Percentiles rank a stretch among this genome's conserved stretches.
Conservation (phyloP, 1,140 invertebrate genomes). For the Drusus annulatus region DNA sequence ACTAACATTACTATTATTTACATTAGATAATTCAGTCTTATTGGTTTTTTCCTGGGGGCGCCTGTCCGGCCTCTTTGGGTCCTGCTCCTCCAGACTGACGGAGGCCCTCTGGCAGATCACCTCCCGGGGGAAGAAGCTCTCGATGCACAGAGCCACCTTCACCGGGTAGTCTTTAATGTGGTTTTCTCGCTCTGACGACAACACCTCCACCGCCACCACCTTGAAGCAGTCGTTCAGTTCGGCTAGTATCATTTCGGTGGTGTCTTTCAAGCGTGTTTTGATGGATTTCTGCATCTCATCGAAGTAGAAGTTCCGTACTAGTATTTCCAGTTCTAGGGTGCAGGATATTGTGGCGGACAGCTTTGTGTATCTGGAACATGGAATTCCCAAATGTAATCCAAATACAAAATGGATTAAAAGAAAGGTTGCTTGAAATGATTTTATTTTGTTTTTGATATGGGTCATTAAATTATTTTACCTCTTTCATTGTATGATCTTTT, state of each 20-base stretch:
- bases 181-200: slow-evolving; percentile 68
- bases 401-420: no score
- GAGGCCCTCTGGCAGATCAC: slow-evolving; percentile 71
- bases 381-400: no score
- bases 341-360: slow-evolving; percentile 85
- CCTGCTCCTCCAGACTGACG: slow-evolving; percentile 70
- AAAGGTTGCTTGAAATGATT: no score
- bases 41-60: slow-evolving; percentile 65
- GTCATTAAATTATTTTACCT: no score
- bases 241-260: slow-evolving; percentile 69
- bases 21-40: slow-evolving; percentile 70
- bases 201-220: slow-evolving; percentile 64
- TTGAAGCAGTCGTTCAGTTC: slow-evolving; percentile 71
- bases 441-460: no score
- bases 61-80: slow-evolving; percentile 61
- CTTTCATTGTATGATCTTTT: no score
- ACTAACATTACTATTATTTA: slow-evolving; percentile 63
- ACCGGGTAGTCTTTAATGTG: slow-evolving; percentile 60
- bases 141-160: slow-evolving; percentile 42
- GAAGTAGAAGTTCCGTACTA: slow-evolving; percentile 82
- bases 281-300: slow-evolving; percentile 83
- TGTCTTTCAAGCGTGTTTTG: slow-evolving; percentile 67
- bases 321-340: slow-evolving; percentile 79
- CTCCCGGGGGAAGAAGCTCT: slow-evolving; percentile 63
- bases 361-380: slow-evolving; percentile 76